Evolutionary conservation across 1,140 invertebrate species (phyloP).

Genomic region (Metopolophium dirhodum): DNA sequence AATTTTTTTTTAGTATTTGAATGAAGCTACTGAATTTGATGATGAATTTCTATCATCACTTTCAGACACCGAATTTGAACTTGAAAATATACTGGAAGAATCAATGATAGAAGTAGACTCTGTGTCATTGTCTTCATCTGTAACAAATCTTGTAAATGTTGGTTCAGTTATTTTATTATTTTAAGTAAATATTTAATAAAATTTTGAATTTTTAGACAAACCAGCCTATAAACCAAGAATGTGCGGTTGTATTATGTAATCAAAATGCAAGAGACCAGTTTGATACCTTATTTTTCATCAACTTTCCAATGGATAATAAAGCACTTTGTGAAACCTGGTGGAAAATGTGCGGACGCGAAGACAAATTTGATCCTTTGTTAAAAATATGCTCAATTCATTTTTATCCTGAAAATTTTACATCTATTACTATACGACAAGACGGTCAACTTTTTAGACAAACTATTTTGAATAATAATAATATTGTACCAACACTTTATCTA

Average conservation of each 20-base stretch:
- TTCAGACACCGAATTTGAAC: background rate
- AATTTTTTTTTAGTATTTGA: background rate
- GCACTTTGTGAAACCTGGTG: conserved; percentile 3
- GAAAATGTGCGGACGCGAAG: background rate
- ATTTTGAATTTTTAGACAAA: background rate
- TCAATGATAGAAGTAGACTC: background rate
- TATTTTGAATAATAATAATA: background rate
- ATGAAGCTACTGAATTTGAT: conserved; percentile 15
- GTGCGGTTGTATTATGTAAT: conserved; percentile 36
- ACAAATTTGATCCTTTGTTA: background rate
- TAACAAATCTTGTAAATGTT: background rate
- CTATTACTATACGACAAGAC: background rate
- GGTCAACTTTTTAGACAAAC: background rate
- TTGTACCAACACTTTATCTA: conserved; percentile 26
- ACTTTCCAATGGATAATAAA: conserved; percentile 44
- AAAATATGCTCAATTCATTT: conserved; percentile 52
- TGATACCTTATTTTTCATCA: conserved; percentile 14
- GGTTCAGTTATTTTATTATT: background rate
- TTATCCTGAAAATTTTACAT: conserved; percentile 13
- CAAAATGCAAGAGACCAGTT: conserved; percentile 29
- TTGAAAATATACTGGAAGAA: background rate
- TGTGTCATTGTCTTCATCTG: conserved; percentile 19
- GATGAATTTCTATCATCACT: background rate
- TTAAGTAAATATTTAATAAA: background rate
- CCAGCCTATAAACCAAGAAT: background rate